phyloP scores from a whole-genome alignment of 2,113 vertebrate genomes.

The Nothoprocta perdicaria region DNA sequence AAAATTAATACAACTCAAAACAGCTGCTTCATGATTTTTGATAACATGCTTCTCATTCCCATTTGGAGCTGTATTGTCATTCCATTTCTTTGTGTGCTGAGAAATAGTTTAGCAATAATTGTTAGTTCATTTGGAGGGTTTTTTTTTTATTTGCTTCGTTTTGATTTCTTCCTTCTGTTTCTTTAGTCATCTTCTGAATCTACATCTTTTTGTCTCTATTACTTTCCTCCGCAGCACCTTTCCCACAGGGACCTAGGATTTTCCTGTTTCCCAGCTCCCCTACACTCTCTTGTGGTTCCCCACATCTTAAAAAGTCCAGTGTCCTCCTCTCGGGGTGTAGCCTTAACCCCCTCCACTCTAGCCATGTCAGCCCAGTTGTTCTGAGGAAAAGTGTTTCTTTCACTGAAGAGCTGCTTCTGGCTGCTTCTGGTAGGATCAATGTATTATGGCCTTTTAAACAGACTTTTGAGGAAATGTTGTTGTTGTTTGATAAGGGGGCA shows the following conservation, averaged over 20 bases:
- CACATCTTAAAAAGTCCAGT: slow-evolving; percentile 85
- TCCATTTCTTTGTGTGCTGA: slow-evolving; percentile 40
- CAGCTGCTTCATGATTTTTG: neutral
- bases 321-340: slow-evolving; percentile 80
- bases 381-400: slow-evolving; percentile 99
- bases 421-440: slow-evolving; percentile 92
- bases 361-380: slow-evolving; percentile 87
- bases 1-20: neutral
- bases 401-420: slow-evolving; percentile 96
- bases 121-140: slow-evolving; percentile 43
- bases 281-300: slow-evolving; percentile 84
- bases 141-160: slow-evolving; percentile 71
- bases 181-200: slow-evolving; percentile 79
- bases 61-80: slow-evolving; percentile 45
- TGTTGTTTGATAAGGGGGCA: neutral
- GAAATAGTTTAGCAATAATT: slow-evolving; percentile 34
- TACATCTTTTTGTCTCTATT: slow-evolving; percentile 80
- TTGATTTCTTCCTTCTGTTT: slow-evolving; percentile 74
- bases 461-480: slow-evolving; percentile 30
- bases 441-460: slow-evolving; percentile 77
- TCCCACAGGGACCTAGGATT: slow-evolving; percentile 85
- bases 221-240: slow-evolving; percentile 84
- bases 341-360: slow-evolving; percentile 84
- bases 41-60: slow-evolving; percentile 23
- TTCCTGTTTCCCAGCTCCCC: slow-evolving; percentile 92